A percentile compares a stretch with the other conserved stretches of the same genome.
phyloP scores from a whole-genome alignment of 2,797 vertebrate genomes.

The Falco biarmicus region DNA sequence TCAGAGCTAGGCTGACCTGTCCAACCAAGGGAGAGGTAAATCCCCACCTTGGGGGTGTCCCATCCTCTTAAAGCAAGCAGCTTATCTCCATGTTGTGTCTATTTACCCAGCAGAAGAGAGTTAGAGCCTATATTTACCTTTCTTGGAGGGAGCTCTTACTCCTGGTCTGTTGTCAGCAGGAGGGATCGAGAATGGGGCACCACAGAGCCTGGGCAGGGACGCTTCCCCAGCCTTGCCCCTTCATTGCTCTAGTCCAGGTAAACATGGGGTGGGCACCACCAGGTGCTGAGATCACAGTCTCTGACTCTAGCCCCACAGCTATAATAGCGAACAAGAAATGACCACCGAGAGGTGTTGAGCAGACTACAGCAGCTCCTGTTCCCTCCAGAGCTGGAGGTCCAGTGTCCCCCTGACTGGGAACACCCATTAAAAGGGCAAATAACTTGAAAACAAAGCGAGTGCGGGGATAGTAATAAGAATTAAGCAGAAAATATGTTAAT shows the following conservation, averaged over 20 bases:
- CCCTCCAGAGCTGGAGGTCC: background rate
- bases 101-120: background rate
- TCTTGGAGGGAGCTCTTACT: background rate
- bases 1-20: background rate
- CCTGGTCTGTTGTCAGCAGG: background rate
- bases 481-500: background rate
- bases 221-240: background rate
- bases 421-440: background rate
- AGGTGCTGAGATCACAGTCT: background rate
- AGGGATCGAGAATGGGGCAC: background rate
- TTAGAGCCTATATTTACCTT: background rate
- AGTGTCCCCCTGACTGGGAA: background rate
- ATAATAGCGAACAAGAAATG: background rate
- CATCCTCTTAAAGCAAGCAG: background rate
- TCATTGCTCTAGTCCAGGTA: background rate
- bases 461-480: background rate
- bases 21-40: background rate
- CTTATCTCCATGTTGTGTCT: background rate
- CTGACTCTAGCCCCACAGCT: too few species aligned
- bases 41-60: background rate
- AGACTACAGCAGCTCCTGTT: background rate
- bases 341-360: background rate
- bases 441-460: background rate
- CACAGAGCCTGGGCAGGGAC: background rate
- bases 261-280: background rate